Evolutionary conservation across 2,888 invertebrate genomes (phyloP).

Genomic region (Tribolium freemani): DNA sequence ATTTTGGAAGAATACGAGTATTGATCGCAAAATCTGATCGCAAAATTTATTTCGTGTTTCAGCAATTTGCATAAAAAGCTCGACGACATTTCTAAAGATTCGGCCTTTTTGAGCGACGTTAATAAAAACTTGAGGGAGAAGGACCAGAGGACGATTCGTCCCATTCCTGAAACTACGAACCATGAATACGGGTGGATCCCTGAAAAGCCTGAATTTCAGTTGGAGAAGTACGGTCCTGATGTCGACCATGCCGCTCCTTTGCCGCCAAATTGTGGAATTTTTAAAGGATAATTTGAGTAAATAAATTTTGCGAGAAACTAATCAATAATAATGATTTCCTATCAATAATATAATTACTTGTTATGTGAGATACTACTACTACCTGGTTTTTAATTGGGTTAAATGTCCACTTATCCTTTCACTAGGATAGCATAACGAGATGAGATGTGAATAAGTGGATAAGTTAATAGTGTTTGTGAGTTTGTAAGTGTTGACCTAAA

Average conservation of each 20-base stretch:
- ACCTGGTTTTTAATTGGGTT: not conserved
- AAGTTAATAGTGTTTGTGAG: not conserved
- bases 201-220: slow-evolving; percentile 44
- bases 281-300: not conserved
- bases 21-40: not conserved
- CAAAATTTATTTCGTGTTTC: not conserved
- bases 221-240: slow-evolving; percentile 53
- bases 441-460: not conserved
- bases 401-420: slow-evolving; percentile 20
- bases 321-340: not conserved
- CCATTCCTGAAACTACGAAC: slow-evolving; percentile 47
- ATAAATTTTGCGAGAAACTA: not conserved
- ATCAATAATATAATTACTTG: not conserved
- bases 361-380: not conserved
- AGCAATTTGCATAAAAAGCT: slow-evolving; percentile 45
- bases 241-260: slow-evolving; percentile 42
- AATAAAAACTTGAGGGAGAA: slow-evolving; percentile 23
- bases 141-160: slow-evolving; percentile 47
- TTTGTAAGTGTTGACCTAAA: not conserved
- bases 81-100: slow-evolving; percentile 45
- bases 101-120: slow-evolving; percentile 28
- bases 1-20: slow-evolving; percentile 37
- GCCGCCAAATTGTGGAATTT: slow-evolving; percentile 20
- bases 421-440: not conserved
- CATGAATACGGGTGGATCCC: slow-evolving; percentile 53